A percentile compares a stretch with the other conserved stretches of the same genome.
Evolutionary conservation across 2,797 vertebrate genomes (phyloP).

Genomic region (Oryzias sinensis): DNA sequence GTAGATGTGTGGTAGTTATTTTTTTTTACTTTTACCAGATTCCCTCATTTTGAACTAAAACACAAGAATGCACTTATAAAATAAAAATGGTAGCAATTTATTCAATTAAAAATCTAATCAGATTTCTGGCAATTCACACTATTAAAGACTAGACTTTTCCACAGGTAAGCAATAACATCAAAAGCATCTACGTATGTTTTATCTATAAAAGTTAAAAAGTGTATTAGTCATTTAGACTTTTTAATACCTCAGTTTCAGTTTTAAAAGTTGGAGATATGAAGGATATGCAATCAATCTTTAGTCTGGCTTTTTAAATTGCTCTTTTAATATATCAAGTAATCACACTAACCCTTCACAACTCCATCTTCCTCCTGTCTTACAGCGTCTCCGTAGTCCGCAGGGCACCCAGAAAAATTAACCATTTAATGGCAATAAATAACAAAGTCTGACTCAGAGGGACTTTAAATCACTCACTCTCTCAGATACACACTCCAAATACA

Average conservation of each 20-base stretch:
- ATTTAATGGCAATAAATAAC: slow-evolving; percentile 82
- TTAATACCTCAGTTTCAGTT: slow-evolving; percentile 25
- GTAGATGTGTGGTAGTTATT: too few relatives aligned
- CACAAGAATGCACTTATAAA: too few relatives aligned
- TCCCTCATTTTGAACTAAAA: too few relatives aligned
- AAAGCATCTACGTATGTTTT: too few relatives aligned
- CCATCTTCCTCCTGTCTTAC: slow-evolving; percentile 71
- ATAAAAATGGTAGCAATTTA: too few relatives aligned
- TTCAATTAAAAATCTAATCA: too few relatives aligned
- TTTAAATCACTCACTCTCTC: slow-evolving; percentile 62
- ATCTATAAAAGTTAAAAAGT: too few relatives aligned
- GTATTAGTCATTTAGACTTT: background rate
- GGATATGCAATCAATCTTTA: slow-evolving; percentile 24
- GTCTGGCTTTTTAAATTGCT: slow-evolving; percentile 45
- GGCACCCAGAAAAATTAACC: slow-evolving; percentile 75
- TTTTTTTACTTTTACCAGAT: too few relatives aligned
- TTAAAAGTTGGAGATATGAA: slow-evolving; percentile 25
- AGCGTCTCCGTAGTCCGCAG: slow-evolving; percentile 68
- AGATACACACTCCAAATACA: slow-evolving; percentile 19
- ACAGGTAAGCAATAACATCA: too few relatives aligned
- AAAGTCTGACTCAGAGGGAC: slow-evolving; percentile 66
- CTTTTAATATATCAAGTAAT: slow-evolving; percentile 68
- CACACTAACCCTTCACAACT: slow-evolving; percentile 60
- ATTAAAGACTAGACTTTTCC: too few relatives aligned
- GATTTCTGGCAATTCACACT: too few relatives aligned